phyloP scores from a whole-genome alignment of 2,797 vertebrate species.

The Cryptoblepharus egeriae region DNA sequence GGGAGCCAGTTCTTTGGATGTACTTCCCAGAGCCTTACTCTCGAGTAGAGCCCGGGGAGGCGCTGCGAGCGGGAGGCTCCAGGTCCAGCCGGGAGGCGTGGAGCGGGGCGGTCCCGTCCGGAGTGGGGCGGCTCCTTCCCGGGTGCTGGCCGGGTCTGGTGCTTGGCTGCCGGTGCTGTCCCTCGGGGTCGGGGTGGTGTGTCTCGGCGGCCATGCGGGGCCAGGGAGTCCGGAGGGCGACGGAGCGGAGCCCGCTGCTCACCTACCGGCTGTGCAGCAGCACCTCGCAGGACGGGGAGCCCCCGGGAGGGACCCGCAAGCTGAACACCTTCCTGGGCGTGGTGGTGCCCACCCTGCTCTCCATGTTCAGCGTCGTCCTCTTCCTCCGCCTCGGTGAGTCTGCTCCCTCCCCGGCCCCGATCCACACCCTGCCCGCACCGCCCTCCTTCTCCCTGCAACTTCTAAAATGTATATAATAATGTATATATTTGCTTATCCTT shows the following conservation, averaged over 20 bases:
- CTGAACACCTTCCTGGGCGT: conserved; percentile 90
- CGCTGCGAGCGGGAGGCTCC: no score
- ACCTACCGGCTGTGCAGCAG: conserved; percentile 83
- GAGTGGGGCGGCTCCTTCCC: neutral
- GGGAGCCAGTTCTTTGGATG: no score
- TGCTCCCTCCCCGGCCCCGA: conserved; percentile 4
- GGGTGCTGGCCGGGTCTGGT: neutral
- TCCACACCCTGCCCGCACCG: no score
- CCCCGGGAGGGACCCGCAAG: conserved; percentile 72
- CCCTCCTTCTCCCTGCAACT: no score
- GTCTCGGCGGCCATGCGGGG: neutral
- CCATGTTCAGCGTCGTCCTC: conserved; percentile 93
- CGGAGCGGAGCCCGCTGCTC: conserved; percentile 86
- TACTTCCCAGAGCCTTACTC: no score
- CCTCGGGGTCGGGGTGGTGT: neutral
- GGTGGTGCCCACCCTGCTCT: conserved; percentile 89
- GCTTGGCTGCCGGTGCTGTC: no score
- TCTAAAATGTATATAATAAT: no score
- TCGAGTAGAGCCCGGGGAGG: no score
- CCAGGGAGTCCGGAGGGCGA: neutral
- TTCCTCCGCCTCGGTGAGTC: conserved; percentile 89
- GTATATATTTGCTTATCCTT: no score
- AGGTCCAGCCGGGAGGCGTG: no score
- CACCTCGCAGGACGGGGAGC: conserved; percentile 57
- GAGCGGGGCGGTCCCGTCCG: neutral